Conservation (phyloP, 2,797 vertebrate species). For the Coracias cyanogaster region DNA sequence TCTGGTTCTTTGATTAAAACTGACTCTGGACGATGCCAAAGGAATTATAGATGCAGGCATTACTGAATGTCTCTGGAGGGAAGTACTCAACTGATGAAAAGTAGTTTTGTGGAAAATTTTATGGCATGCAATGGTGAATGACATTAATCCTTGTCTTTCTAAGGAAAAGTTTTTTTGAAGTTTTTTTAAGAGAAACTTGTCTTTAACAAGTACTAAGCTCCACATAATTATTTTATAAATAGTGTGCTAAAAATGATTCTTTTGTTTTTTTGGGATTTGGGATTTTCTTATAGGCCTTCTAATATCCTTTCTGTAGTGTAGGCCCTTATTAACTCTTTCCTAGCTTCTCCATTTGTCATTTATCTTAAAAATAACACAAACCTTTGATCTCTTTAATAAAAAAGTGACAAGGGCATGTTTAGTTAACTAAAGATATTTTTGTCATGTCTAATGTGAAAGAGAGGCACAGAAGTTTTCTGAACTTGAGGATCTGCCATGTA, state of each 20-base stretch:
- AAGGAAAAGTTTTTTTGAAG: not conserved
- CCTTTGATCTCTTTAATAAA: not conserved
- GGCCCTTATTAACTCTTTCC: slow-evolving; percentile 13
- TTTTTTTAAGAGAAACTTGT: not conserved
- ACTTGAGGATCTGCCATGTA: not conserved
- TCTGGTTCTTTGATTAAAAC: not conserved
- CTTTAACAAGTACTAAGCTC: not conserved
- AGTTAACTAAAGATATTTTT: not conserved
- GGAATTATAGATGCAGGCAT: not conserved
- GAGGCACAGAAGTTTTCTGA: not conserved
- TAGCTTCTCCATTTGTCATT: not conserved
- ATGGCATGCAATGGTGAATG: not conserved
- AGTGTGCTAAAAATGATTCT: slow-evolving; percentile 41
- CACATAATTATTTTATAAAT: slow-evolving; percentile 43
- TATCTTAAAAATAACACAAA: not conserved
- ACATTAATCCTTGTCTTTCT: slow-evolving; percentile 4
- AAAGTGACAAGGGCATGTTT: not conserved
- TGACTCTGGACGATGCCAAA: not conserved
- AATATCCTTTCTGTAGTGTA: not conserved
- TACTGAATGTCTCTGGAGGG: not conserved
- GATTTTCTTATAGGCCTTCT: slow-evolving; percentile 45
- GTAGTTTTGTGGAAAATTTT: not conserved
- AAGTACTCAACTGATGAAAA: not conserved
- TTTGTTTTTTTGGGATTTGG: slow-evolving; percentile 57
- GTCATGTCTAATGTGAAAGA: not conserved